Base-by-base conservation (phyloP, 2,797 vertebrate species). In the Pterois miles region DNA sequence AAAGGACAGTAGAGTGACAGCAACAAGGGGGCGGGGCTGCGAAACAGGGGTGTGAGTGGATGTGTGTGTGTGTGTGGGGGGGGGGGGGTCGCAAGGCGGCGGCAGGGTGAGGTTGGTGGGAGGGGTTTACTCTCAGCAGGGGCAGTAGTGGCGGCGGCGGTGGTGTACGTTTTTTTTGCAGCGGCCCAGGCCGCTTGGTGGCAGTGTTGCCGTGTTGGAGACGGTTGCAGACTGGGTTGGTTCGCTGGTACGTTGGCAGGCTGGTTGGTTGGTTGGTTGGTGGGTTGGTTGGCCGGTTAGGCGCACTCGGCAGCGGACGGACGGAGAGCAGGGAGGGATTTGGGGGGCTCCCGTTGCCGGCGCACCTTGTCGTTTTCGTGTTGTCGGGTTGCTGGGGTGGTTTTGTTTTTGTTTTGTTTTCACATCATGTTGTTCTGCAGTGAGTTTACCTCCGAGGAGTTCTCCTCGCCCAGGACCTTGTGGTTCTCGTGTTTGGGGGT, bases 341-440 rank as follows among this genome's bases (percentile, higher is more conserved):
- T 31, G 46, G 36, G 34, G 29, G 81, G 52, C 65, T 89, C 84
- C 88, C 66, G 34, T 81, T 82, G 90, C 88, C 76, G 83, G 83
- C 13, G 78, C 78, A 81, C 83, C 86, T 81, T 64, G 73, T 70
- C 6, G 78, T 74, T 46, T 46, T 82, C 2, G 53, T 76, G 81
- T 53, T 79, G 89, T 80, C 68, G 34, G 83, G 88, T 76, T 72
- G 75, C 54, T 79, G 88, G 76, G 62, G 80, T 64, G 65, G 81
- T 74, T 58, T 69, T 53, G 33, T 62, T 65, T 81, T 62, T 65
- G 56, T 38, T 83, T 70, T 70, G 67, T 80, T 86, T 92, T 94
- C 95, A 99, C 92, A 98, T 97, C 95, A 98, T 95, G 96, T 98
- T 98, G 95, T 99, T 99, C 96, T 98, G 98, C 88, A 98, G 96